Evolutionary conservation across 2,797 vertebrate species (phyloP), one percentile per base, ranked within the genome.

Genomic region (Macropodus opercularis): DNA sequence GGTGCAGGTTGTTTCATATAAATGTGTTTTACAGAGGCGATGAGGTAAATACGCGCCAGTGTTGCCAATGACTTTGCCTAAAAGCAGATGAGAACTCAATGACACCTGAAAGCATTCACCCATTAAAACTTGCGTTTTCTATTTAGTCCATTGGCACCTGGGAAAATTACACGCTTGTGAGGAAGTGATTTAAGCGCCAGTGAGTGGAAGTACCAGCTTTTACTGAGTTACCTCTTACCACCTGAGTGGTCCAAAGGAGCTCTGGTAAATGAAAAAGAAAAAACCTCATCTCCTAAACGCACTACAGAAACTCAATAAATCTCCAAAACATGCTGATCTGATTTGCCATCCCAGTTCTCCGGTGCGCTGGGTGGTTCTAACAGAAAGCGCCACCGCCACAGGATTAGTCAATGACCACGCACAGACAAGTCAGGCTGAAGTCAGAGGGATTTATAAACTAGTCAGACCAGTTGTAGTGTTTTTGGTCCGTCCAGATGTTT

Each of bases 151-250:
- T 63, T 51, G 49, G 60, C 54, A 79, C 52, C 69, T 29, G 50
- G 62, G 72, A 77, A 76, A 72, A 81, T 80, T 24, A 71, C 66
- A 79, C 46, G 52, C 68, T 69, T 49, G 19, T 63, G 60, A 70
- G 26, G 39, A 69, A 70, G 72, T 73, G 60, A 77, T 84, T 77
- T 59, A 75, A 79, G 71, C 60, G 52, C 21, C 32, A 31, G 24
- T 18, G 52, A 67, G 52, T 24, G 69, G 70, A 65, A 46, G 70
- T 14, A 50, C 54, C 32, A 49, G 50, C 51, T 79, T 75, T 75
- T 63, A 66, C 52, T 8, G 66, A 75, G 63, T 79, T 84, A 51
- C 59, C 47, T 59, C 65, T 79, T 41, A 44, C 26, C 78, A 78
- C 62, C 75, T 53, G 56, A 87, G 63, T 69, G 59, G 51, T 68